A percentile compares a stretch with the other conserved stretches of the same genome.
These are phyloP conservation scores for Enoplosus armatus DNA, from an alignment of 2,797 vertebrate species.

Conservation along the genomic window DNA sequence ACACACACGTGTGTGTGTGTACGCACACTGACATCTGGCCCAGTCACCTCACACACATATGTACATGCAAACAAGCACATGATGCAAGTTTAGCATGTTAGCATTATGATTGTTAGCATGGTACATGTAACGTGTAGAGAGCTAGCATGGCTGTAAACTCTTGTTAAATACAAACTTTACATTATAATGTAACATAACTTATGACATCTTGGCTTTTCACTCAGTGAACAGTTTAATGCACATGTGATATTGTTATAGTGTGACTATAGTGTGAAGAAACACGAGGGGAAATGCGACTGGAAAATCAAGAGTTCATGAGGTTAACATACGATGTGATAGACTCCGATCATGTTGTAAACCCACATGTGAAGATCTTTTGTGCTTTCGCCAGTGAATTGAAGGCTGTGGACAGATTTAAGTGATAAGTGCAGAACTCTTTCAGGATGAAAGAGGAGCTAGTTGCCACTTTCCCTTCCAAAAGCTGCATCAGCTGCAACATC, in stretches of 20 bases:
- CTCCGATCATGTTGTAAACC: conserved; percentile 47
- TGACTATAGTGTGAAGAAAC: not conserved
- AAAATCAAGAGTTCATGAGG: conserved; percentile 42
- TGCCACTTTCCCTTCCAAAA: conserved; percentile 54
- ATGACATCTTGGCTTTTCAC: not conserved
- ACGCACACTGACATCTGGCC: conserved; percentile 27
- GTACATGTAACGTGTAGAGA: not conserved
- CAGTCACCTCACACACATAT: conserved; percentile 9
- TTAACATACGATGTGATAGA: conserved; percentile 24
- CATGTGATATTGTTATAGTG: conserved; percentile 10
- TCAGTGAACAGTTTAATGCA: not conserved
- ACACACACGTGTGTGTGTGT: conserved; percentile 35
- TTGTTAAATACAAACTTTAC: not conserved
- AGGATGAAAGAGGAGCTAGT: conserved; percentile 61
- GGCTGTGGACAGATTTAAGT: conserved; percentile 50
- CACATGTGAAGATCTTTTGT: conserved; percentile 61
- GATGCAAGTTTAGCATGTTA: not conserved
- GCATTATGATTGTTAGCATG: not conserved
- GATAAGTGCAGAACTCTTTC: conserved; percentile 54
- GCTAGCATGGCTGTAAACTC: not conserved
- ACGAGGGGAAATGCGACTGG: conserved; percentile 7
- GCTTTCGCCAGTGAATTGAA: conserved; percentile 44
- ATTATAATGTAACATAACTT: no score
- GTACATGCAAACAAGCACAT: not conserved
- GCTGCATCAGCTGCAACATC: conserved; percentile 63